Conservation (phyloP, 2,888 invertebrate species). For the Ischnus inquisitorius region DNA sequence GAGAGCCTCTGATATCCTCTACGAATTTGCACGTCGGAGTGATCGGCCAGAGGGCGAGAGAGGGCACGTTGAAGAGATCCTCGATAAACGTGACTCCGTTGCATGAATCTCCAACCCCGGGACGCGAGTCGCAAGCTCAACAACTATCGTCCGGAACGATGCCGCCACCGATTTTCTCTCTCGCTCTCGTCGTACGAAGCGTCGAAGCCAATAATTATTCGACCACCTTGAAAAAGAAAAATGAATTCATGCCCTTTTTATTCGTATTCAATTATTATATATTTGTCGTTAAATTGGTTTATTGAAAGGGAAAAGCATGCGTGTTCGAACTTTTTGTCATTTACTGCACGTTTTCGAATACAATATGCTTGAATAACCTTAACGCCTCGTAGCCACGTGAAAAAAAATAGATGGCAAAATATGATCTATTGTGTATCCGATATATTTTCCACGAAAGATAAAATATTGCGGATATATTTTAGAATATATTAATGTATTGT, state of each 20-base stretch:
- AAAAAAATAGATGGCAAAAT: too few relatives aligned
- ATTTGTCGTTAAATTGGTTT: slow-evolving; percentile 8
- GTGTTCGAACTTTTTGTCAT: slow-evolving; percentile 17
- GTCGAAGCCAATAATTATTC: neutral
- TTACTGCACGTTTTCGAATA: slow-evolving; percentile 55
- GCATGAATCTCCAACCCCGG: slow-evolving; percentile 36
- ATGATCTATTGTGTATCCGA: too few relatives aligned
- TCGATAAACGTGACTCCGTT: slow-evolving; percentile 41
- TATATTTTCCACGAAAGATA: too few relatives aligned
- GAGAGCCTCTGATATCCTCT: slow-evolving; percentile 29
- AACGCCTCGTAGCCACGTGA: slow-evolving; percentile 12
- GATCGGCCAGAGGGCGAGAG: slow-evolving; percentile 17
- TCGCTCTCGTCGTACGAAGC: slow-evolving; percentile 24
- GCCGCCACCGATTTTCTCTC: slow-evolving; percentile 18
- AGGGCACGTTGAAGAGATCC: slow-evolving; percentile 34
- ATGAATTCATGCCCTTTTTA: neutral
- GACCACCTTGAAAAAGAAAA: too few relatives aligned
- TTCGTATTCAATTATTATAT: neutral
- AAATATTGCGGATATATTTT: too few relatives aligned
- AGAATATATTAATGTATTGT: too few relatives aligned
- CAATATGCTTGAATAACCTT: slow-evolving; percentile 20
- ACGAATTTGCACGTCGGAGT: slow-evolving; percentile 38
- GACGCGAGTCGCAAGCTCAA: slow-evolving; percentile 17
- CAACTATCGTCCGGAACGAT: slow-evolving; percentile 18
- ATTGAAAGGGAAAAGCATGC: slow-evolving; percentile 43